These are phyloP conservation scores for western clawed frog (Xenopus tropicalis) DNA, from an alignment of 2,113 vertebrate species.

Conservation along the genomic window UCB_Xtro_10.0 CM004443.2:65633501-65634000, in stretches of 20 bases:
- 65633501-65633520: too few relatives aligned
- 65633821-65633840: slow-evolving; percentile 57
- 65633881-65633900: slow-evolving; percentile 74
- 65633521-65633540: too few relatives aligned
- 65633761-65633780: slow-evolving; percentile 54
- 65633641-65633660: too few relatives aligned
- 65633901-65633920: slow-evolving; percentile 65
- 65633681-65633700: too few relatives aligned
- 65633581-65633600: too few relatives aligned
- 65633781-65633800: slow-evolving; percentile 56
- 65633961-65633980: slow-evolving; percentile 20
- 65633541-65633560: too few relatives aligned
- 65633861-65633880: slow-evolving; percentile 71
- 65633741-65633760: background rate
- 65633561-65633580: too few relatives aligned
- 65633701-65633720: too few relatives aligned
- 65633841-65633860: slow-evolving; percentile 75
- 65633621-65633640: too few relatives aligned
- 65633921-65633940: slow-evolving; percentile 58
- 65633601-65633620: too few relatives aligned
- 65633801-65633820: slow-evolving; percentile 59
- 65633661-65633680: too few relatives aligned
- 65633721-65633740: too few relatives aligned
- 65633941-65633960: slow-evolving; percentile 34
- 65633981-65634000: background rate